Conservation (phyloP, 2,113 vertebrate species). For the Callaeas wilsoni region DNA sequence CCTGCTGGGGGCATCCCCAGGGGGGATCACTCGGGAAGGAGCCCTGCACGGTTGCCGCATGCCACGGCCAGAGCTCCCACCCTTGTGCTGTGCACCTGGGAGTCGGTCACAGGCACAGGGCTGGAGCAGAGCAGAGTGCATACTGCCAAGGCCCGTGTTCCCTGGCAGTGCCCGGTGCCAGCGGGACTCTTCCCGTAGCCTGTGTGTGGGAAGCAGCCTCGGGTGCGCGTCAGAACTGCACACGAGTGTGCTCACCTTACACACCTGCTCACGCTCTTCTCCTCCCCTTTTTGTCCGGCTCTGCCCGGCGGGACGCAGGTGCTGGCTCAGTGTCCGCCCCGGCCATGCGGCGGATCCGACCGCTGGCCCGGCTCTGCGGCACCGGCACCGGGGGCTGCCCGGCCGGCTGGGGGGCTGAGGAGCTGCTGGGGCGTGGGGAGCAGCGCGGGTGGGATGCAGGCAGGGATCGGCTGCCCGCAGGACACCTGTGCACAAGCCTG, state of each 20-base stretch:
- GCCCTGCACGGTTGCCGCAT: accelerated
- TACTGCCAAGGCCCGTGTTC: neutral
- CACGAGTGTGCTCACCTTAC: neutral
- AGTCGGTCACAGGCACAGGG: accelerated
- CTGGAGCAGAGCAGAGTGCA: neutral
- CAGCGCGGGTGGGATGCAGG: neutral
- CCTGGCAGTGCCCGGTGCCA: neutral
- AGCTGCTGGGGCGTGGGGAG: neutral
- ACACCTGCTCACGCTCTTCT: neutral
- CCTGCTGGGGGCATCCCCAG: neutral
- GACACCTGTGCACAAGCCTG: neutral
- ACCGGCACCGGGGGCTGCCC: neutral
- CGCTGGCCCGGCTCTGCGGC: neutral
- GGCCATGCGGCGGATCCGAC: neutral
- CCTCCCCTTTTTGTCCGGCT: neutral
- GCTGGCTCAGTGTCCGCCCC: neutral
- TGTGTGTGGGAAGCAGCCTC: accelerated
- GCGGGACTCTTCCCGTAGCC: neutral
- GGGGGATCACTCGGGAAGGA: neutral
- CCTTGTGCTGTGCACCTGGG: accelerated
- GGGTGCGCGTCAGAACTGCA: neutral
- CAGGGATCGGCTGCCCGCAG: neutral
- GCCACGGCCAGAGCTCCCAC: accelerated
- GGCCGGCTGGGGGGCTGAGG: neutral
- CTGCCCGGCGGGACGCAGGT: neutral